These are phyloP conservation scores for Caerostris extrusa DNA, from an alignment of 1,140 invertebrate genomes.

Conservation along the genomic window DNA sequence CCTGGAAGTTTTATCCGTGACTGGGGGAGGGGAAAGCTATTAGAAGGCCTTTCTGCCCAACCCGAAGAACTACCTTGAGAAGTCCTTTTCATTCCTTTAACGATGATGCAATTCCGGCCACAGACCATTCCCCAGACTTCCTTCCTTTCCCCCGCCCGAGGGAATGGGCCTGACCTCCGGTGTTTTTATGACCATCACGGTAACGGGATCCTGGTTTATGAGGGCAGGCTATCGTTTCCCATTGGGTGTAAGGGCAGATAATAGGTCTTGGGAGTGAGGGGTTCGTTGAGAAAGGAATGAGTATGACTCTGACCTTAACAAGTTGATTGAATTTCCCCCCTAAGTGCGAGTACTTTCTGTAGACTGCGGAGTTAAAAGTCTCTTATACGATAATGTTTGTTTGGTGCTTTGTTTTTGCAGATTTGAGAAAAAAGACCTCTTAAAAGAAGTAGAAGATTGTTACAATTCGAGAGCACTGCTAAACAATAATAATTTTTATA, in stretches of 20 bases:
- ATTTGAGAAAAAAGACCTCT: not conserved
- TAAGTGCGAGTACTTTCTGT: not conserved
- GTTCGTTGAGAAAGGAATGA: not conserved
- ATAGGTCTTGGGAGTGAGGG: not conserved
- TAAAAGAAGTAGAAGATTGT: not conserved
- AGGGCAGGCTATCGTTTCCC: not conserved
- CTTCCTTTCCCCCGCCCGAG: not conserved
- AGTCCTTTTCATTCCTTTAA: slow-evolving; percentile 28
- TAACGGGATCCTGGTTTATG: not conserved
- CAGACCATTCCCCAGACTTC: not conserved
- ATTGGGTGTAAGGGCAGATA: not conserved
- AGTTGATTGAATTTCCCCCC: not conserved
- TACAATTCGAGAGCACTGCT: too few species aligned
- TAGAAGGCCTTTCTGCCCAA: not conserved
- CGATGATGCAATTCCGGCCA: slow-evolving; percentile 43
- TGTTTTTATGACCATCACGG: slow-evolving; percentile 16
- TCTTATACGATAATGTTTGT: not conserved
- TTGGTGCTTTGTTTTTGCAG: not conserved
- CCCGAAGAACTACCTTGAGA: not conserved
- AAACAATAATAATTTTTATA: too few species aligned
- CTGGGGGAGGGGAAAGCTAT: too few species aligned
- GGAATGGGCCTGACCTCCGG: not conserved
- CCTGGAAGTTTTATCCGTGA: not conserved
- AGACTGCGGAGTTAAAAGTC: not conserved
- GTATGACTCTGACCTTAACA: not conserved